Percentiles rank a stretch among this genome's conserved stretches.
phyloP scores from a whole-genome alignment of 1,140 invertebrate species.

The Drosophila parvula region DNA sequence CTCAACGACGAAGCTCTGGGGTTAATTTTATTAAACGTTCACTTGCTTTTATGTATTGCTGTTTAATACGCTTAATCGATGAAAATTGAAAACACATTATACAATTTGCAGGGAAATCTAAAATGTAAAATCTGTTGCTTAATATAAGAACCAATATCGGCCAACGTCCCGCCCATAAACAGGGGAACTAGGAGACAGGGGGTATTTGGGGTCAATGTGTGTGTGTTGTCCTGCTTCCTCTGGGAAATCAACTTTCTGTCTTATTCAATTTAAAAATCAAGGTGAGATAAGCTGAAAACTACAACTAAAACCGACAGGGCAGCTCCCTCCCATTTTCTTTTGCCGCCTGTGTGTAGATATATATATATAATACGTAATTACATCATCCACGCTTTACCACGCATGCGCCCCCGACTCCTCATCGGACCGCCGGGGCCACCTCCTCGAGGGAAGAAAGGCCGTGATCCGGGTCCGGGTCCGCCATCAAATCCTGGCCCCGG shows the following conservation, averaged over 20 bases:
- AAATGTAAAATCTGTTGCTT: neutral
- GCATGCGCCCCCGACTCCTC: conserved; percentile 70
- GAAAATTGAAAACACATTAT: no score
- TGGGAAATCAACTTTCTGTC: conserved; percentile 30
- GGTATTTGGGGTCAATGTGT: conserved; percentile 14
- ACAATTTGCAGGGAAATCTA: neutral
- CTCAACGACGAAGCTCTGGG: conserved; percentile 13
- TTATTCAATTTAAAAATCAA: conserved; percentile 51
- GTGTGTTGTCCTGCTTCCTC: conserved; percentile 10
- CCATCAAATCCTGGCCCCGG: conserved; percentile 60
- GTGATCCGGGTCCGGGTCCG: conserved; percentile 38
- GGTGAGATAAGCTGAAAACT: conserved; percentile 62
- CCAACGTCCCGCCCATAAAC: neutral
- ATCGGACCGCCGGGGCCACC: conserved; percentile 59
- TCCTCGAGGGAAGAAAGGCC: conserved; percentile 55
- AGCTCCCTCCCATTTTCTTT: conserved; percentile 3
- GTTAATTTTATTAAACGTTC: conserved; percentile 47
- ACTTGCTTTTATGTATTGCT: neutral
- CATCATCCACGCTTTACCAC: conserved; percentile 82
- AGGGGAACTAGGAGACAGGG: no score
- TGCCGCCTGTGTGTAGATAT: conserved; percentile 24
- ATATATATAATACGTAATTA: conserved; percentile 68
- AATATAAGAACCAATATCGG: neutral
- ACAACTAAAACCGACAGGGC: conserved; percentile 45
- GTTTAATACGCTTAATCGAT: neutral